phyloP scores from a whole-genome alignment of 2,797 vertebrate species.

The Hypotaenidia philippensis region DNA sequence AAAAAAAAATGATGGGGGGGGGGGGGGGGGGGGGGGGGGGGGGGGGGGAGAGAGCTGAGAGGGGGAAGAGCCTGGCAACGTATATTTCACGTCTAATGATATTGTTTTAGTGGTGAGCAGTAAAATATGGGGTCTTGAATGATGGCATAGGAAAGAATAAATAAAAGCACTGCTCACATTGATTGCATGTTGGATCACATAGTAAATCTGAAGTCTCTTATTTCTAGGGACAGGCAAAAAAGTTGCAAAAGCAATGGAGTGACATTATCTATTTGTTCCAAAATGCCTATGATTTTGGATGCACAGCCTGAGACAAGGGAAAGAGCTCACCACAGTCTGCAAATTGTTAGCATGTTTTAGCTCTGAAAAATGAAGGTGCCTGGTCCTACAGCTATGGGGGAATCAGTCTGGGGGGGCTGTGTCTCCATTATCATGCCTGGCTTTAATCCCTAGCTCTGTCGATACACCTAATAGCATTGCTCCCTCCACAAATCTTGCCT shows the following conservation, averaged over 20 bases:
- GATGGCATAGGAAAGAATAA: slow-evolving; percentile 32
- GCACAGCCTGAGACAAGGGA: background rate
- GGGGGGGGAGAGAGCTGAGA: background rate
- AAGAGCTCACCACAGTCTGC: background rate
- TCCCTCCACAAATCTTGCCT: background rate
- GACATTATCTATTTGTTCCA: background rate
- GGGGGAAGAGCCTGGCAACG: background rate
- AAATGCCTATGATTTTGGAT: background rate
- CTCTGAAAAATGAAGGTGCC: background rate
- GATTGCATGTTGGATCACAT: background rate
- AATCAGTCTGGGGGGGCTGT: background rate
- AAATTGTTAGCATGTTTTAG: background rate
- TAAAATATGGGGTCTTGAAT: slow-evolving; percentile 30
- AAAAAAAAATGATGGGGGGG: background rate
- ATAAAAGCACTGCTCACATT: background rate
- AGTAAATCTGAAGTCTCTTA: slow-evolving; percentile 12
- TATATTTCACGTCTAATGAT: slow-evolving; percentile 47
- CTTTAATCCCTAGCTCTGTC: background rate
- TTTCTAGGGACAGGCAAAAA: background rate
- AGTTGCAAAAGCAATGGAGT: background rate
- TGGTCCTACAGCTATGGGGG: background rate
- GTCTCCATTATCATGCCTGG: background rate
- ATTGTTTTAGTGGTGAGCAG: slow-evolving; percentile 44
- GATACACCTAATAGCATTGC: background rate
- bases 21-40: background rate